Evolutionary conservation across 2,797 vertebrate species (phyloP), one percentile per base, ranked within the genome.

Genomic region (Lagodon rhomboides): DNA sequence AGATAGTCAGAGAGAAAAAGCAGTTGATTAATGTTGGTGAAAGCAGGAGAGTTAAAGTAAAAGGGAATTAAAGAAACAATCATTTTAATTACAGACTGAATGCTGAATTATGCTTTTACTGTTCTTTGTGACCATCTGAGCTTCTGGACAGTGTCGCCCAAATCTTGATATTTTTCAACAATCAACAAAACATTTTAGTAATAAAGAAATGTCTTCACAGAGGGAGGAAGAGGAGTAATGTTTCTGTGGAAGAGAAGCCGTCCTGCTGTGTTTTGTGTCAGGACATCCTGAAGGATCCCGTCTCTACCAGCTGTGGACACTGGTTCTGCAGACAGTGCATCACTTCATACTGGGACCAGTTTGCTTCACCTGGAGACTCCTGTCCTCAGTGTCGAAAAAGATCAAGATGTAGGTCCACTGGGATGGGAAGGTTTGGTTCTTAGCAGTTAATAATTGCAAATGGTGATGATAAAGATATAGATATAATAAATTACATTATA

Each of bases 251-350:
- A 3, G 15, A 58, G 30, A 53, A 43, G 23, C 0, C 15, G 7
- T 69, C 41, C 38, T 53, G 27, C 38, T 38, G 38, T 53, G 5
- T 12, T 53, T 23, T 10, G 11, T 61, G 64, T 70, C 30, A 69
- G 16, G 9, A 2, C 22, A 7, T 27, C 2, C 17, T 58, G 27
- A 34, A 58, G 55, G 27, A 46, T 8, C 38, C 38, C 0, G 38
- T 38, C 38, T 38, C 38, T 11, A 38, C 38, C 38, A 46, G 44
- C 44, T 46, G 54, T 18, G 54, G 54, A 56, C 25, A 56, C 23
- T 46, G 30, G 46, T 71, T 71, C 46, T 71, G 68, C 56, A 61
- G 46, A 22, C 58, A 17, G n/a, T 68, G 46, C 59, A 22, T 73
- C 49, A 46, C 12, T 12, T 38, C 38, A 38, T 11, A 11, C 38